These are phyloP conservation scores for Chrysolina oricalcia DNA, from an alignment of 2,888 invertebrate genomes.

Conservation along the genomic window DNA sequence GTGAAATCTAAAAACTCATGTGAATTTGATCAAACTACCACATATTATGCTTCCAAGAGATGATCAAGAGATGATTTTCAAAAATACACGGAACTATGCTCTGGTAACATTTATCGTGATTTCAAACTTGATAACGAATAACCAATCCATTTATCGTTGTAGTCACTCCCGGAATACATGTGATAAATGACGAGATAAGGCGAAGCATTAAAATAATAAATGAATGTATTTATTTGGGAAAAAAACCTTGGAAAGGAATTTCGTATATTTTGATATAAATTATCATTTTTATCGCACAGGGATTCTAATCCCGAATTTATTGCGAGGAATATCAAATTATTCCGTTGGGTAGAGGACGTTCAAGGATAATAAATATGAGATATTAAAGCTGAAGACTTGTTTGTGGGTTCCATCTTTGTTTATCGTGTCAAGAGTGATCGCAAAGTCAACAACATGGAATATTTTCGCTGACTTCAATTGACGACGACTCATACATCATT, in stretches of 20 bases:
- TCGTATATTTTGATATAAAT: constrained; percentile 72
- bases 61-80: no score
- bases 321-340: constrained; percentile 72
- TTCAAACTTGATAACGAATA: no score
- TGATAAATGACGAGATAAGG: constrained; percentile 60
- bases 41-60: no score
- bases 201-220: constrained; percentile 64
- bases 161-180: constrained; percentile 40
- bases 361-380: constrained; percentile 70
- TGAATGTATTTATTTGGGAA: constrained; percentile 63
- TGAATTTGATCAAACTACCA: no score
- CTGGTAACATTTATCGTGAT: no score
- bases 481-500: no score
- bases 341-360: constrained; percentile 65
- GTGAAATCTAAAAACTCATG: no score
- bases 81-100: no score
- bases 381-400: constrained; percentile 70
- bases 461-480: neutral
- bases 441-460: neutral
- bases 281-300: constrained; percentile 72
- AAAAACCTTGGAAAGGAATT: constrained; percentile 62
- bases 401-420: constrained; percentile 63
- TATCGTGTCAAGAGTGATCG: neutral
- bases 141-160: neutral
- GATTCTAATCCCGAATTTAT: constrained; percentile 73